A percentile compares a stretch with the other conserved stretches of the same genome.
phyloP scores from a whole-genome alignment of 2,888 invertebrate genomes.

The Trachelus iudaicus region DNA sequence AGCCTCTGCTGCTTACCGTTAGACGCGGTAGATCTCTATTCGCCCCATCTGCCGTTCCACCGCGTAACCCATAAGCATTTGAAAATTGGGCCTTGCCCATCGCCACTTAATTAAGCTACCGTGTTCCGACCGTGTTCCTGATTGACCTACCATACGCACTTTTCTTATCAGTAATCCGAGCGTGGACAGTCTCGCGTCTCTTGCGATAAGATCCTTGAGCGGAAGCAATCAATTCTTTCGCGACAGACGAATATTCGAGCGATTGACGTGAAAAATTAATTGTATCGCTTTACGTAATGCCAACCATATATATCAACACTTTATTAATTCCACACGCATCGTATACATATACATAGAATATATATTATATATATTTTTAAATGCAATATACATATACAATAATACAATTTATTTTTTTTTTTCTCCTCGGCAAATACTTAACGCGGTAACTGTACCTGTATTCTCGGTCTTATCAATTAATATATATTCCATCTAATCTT shows the following conservation, averaged over 20 bases:
- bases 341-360: constrained; percentile 50
- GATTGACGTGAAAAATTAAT: too few species aligned
- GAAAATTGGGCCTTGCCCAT: too few species aligned
- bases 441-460: constrained; percentile 7
- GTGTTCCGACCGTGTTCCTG: too few species aligned
- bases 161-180: too few species aligned
- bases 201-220: too few species aligned
- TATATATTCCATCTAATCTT: constrained; percentile 27
- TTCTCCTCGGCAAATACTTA: too few species aligned
- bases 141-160: too few species aligned
- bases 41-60: not conserved
- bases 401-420: constrained; percentile 30
- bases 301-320: constrained; percentile 56
- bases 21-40: constrained; percentile 47
- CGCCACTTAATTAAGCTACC: too few species aligned
- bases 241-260: too few species aligned
- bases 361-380: constrained; percentile 39
- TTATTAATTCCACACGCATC: constrained; percentile 56
- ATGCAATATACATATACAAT: constrained; percentile 49
- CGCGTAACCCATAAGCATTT: too few species aligned
- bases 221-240: too few species aligned
- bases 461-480: constrained; percentile 26
- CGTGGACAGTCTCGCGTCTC: too few species aligned
- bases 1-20: constrained; percentile 51
- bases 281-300: constrained; percentile 24